These are phyloP conservation scores for Patagioenas fasciata DNA, from an alignment of 2,113 vertebrate species.

Conservation along the genomic window DNA sequence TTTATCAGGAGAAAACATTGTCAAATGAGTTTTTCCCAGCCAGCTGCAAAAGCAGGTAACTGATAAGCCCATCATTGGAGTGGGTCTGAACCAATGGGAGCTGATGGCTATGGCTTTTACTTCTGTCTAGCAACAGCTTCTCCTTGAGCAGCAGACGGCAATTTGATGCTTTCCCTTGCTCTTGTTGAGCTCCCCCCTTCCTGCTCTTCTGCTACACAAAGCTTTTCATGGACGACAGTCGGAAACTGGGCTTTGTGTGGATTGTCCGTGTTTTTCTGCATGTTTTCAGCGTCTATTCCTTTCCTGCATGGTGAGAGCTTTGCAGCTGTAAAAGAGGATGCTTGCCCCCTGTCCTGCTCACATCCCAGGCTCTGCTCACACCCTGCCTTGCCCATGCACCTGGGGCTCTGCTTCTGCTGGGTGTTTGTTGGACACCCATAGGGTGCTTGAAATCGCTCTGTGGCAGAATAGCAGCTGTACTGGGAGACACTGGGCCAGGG, in stretches of 20 bases:
- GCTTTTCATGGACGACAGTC: neutral
- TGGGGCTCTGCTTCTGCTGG: neutral
- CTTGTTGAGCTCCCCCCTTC: neutral
- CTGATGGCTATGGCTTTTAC: neutral
- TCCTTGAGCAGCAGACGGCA: neutral
- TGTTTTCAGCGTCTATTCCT: neutral
- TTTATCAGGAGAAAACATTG: constrained; percentile 61
- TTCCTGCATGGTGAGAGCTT: neutral
- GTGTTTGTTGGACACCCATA: rapidly evolving
- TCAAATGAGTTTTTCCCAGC: constrained; percentile 52
- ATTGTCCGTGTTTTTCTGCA: neutral
- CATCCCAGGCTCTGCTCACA: neutral
- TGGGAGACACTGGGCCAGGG: neutral
- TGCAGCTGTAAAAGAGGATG: neutral
- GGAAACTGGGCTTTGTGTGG: neutral
- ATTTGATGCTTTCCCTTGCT: neutral
- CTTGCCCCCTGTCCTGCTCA: neutral
- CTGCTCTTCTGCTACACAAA: neutral
- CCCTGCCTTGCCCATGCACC: neutral
- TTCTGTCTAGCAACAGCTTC: constrained; percentile 71
- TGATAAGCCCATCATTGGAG: constrained; percentile 53
- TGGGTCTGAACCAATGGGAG: constrained; percentile 64
- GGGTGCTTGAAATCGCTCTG: neutral
- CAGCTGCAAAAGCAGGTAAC: constrained; percentile 65
- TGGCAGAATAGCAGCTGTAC: neutral